phyloP scores from a whole-genome alignment of 2,797 vertebrate species.

The Micrastur ruficollis region DNA sequence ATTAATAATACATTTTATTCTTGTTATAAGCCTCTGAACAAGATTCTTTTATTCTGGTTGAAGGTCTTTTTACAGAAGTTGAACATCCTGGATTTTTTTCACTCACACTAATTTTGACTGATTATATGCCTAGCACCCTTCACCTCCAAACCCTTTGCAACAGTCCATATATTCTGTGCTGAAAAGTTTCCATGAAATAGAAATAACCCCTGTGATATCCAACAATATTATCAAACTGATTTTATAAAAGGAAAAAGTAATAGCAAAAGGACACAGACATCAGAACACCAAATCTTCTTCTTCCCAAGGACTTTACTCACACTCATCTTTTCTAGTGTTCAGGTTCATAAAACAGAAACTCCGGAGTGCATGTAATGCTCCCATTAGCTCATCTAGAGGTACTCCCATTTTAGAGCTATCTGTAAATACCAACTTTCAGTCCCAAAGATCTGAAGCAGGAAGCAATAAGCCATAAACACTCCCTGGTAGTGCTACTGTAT shows the following conservation, averaged over 20 bases:
- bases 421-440: neutral
- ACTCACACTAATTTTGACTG: neutral
- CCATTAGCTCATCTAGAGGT: neutral
- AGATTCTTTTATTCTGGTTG: neutral
- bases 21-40: conserved; percentile 17
- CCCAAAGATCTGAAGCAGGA: neutral
- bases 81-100: neutral
- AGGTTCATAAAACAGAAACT: neutral
- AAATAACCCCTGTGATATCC: neutral
- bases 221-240: neutral
- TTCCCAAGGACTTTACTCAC: neutral
- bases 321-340: neutral
- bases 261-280: neutral
- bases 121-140: neutral
- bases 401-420: neutral
- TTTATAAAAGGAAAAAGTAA: neutral
- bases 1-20: conserved; percentile 1
- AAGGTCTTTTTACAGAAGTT: conserved; percentile 2
- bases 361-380: neutral
- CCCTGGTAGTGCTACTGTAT: neutral
- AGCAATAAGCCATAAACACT: neutral
- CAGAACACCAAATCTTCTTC: neutral
- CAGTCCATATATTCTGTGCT: neutral
- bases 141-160: neutral
- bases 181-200: neutral